Conservation (phyloP, 2,888 invertebrate species). For the Carpatolechia fugitivella region DNA sequence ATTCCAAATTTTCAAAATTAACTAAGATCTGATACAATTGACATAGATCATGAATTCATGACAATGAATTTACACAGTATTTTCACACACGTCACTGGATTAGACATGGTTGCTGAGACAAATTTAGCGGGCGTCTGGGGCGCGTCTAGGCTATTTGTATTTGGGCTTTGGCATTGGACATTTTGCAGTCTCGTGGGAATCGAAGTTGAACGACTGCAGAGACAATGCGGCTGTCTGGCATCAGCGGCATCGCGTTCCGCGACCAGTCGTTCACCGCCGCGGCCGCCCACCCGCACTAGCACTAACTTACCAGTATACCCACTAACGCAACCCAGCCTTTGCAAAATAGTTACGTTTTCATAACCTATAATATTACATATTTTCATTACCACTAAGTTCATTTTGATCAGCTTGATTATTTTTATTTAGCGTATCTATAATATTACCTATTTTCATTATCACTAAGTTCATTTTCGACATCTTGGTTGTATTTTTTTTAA, state of each 20-base stretch:
- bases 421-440: too few relatives aligned
- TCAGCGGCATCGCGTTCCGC: conserved; percentile 35
- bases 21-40: too few relatives aligned
- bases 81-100: conserved; percentile 40
- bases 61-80: not conserved
- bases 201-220: conserved; percentile 77
- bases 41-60: too few relatives aligned
- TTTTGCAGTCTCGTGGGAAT: conserved; percentile 76
- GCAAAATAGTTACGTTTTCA: too few relatives aligned
- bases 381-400: too few relatives aligned
- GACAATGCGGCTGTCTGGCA: conserved; percentile 68
- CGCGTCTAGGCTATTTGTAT: conserved; percentile 76
- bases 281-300: conserved; percentile 47
- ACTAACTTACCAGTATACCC: conserved; percentile 19
- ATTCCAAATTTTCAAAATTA: too few relatives aligned
- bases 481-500: too few relatives aligned
- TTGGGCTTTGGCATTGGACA: conserved; percentile 74
- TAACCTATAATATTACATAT: too few relatives aligned
- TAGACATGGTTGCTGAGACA: conserved; percentile 58
- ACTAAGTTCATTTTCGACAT: too few relatives aligned
- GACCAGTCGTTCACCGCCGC: conserved; percentile 55
- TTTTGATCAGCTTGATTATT: too few relatives aligned
- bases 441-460: too few relatives aligned
- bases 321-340: conserved; percentile 1
- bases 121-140: conserved; percentile 72